Evolutionary conservation across 2,888 invertebrate species (phyloP), one percentile per base, ranked within the genome.

Genomic region (Esperia sulphurella): DNA sequence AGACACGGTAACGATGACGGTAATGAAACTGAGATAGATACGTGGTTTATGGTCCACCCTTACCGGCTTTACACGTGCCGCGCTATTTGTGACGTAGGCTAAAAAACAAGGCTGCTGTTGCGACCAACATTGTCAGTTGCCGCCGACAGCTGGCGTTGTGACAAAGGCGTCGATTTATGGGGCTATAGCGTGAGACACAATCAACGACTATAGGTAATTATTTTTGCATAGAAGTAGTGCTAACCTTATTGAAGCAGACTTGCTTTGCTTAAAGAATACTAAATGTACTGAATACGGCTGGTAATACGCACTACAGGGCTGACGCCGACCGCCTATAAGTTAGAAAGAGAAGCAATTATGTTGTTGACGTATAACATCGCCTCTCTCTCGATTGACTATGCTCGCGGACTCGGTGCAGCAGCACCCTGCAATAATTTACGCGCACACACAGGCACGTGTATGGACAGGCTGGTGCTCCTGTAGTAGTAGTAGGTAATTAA

Each of bases 61-160:
- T 9, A 10, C 12, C 49, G 53, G 50, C 48, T 52, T 52, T 73
- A 74, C 80, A 81, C 80, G 81, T 80, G 81, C 63, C 62, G 46
- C 54, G 46, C 54, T 21, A 61, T 57, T 62, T 65, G 55, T 69
- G 64, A 68, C 62, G 65, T 53, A 48, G 54, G 50, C 55, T 56
- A 51, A 56, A 58, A 64, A 60, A 57, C 49, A 48, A 51, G 38
- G 43, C 40, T 35, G 52, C 45, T 40, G n/a, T n/a, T n/a, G 48
- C 48, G 50, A 59, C 57, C 62, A 62, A 69, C 65, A 58, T 58
- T 66, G 69, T 71, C 48, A 53, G 47, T 43, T 44, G 13, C 12
- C 8, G 31, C n/a, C 1, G 31, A 33, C 7, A 33, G 3, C 2
- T 8, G 8, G n/a, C 9, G 29, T 9, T 45, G 8, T 39, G 8